These are phyloP conservation scores for Melospiza melodia DNA, from an alignment of 2,113 vertebrate genomes.

Conservation along the genomic window DNA sequence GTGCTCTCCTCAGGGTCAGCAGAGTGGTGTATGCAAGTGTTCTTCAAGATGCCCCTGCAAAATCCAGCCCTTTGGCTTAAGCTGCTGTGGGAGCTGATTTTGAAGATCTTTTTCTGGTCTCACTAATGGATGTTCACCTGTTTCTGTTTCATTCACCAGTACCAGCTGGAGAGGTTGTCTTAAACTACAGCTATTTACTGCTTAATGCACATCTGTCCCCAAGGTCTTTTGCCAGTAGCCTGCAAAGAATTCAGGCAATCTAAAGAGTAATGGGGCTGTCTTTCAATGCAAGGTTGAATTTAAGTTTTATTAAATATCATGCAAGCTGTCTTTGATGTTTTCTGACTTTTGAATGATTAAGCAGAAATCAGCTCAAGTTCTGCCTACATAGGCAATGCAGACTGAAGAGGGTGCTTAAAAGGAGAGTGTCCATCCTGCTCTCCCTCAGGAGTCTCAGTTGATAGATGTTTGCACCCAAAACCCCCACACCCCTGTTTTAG, in stretches of 20 bases:
- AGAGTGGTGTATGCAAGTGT: neutral
- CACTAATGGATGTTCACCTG: neutral
- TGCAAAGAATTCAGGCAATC: neutral
- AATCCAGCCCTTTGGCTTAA: neutral
- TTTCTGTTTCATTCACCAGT: neutral
- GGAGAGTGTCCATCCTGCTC: neutral
- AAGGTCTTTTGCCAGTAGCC: neutral
- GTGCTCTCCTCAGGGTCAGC: neutral
- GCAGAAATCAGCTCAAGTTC: neutral
- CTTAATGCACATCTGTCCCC: neutral
- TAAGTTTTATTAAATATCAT: neutral
- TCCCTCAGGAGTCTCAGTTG: neutral
- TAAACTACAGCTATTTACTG: neutral
- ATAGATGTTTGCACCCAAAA: neutral
- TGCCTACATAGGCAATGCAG: neutral
- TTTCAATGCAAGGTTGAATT: neutral
- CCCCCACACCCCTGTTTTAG: neutral
- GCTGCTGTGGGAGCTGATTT: neutral
- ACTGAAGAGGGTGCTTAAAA: neutral
- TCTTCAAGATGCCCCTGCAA: neutral
- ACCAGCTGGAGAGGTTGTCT: neutral
- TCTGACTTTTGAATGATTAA: neutral
- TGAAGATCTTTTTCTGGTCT: neutral
- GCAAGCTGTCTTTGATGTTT: neutral
- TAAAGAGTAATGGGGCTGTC: neutral